Base-by-base conservation (phyloP, 2,113 vertebrate species). In the Nyctereutes procyonoides region DNA sequence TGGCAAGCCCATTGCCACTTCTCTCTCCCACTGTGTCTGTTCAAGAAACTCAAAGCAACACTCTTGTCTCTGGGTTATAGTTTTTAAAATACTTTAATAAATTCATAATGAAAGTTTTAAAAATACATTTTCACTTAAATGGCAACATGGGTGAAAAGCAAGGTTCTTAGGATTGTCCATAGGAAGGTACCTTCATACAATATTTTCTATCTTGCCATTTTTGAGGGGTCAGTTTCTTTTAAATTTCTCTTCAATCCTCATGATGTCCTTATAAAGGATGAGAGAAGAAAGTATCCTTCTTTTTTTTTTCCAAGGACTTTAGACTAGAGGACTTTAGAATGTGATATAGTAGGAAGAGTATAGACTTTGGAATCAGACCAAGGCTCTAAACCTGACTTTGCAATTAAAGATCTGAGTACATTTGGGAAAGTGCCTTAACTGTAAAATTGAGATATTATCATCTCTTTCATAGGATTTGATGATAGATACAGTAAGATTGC, bases 161-260 rank as follows among this genome's bases (percentile, higher is more conserved):
- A 55, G 87, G 67, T 85, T 63, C 24, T 48, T 53, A n/a, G 60
- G 53, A 84, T 90, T 96, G 96, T 90, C 71, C 92, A 30, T 65
- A 92, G 60, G 69, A 93, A 84, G 26, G 63, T 53, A 58, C 20
- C 55, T 69, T 89, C 56, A 76, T 58, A 22, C 62, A 87, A 51
- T 35, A 17, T 65, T 95, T 81, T 28, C 28, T 51, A 14, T 71
- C 81, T 84, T 88, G 69, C 28, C 51, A 30, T 65, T 80, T 94
- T 63, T 24, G 56, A 32, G 9, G 69, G 10, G 24, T 63, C 3
- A 16, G 3, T 88, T 95, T 84, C 71, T 93, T 87, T 53, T 38
- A 79, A 87, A 4, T 32, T 22, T 35, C 55, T 82, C 83, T 71
- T 77, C 32, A 58, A 67, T 56, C 30, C 4, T 95, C 10, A 8